Conservation (phyloP, 2,888 invertebrate species). For the Platycnemis pennipes region DNA sequence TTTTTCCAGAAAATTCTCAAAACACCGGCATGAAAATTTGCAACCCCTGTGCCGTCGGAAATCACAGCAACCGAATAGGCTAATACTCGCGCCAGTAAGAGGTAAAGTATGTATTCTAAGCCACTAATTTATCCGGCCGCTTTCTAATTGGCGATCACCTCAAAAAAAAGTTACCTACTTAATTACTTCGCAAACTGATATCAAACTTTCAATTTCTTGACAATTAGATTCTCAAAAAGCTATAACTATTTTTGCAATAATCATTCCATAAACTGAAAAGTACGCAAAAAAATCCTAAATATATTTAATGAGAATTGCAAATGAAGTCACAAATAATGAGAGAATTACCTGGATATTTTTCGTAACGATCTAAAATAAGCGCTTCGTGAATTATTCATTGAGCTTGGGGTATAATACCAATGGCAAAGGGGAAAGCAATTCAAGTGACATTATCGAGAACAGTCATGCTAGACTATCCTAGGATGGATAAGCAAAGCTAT, state of each 20-base stretch:
- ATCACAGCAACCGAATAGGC: not conserved
- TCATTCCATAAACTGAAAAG: too few species aligned
- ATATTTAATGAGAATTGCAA: too few species aligned
- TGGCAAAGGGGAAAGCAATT: not conserved
- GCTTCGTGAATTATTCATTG: not conserved
- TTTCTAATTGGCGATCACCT: too few species aligned
- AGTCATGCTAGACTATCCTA: not conserved
- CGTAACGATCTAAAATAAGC: not conserved
- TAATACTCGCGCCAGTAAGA: slow-evolving; percentile 24
- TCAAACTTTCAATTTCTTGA: too few species aligned
- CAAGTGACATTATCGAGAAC: not conserved
- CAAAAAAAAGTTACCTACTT: too few species aligned
- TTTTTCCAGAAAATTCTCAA: slow-evolving; percentile 46
- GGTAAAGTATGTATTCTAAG: not conserved
- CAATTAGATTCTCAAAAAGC: too few species aligned
- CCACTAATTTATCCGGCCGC: too few species aligned
- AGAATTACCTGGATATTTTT: not conserved
- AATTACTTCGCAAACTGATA: too few species aligned
- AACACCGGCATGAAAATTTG: slow-evolving; percentile 48
- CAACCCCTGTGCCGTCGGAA: not conserved
- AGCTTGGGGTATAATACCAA: not conserved
- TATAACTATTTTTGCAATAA: too few species aligned
- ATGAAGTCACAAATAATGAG: too few species aligned
- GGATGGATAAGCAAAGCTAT: not conserved
- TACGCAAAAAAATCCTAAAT: too few species aligned